These are phyloP conservation scores for Coenobita brevimanus DNA, from an alignment of 1,140 invertebrate genomes.

Conservation along the genomic window DNA sequence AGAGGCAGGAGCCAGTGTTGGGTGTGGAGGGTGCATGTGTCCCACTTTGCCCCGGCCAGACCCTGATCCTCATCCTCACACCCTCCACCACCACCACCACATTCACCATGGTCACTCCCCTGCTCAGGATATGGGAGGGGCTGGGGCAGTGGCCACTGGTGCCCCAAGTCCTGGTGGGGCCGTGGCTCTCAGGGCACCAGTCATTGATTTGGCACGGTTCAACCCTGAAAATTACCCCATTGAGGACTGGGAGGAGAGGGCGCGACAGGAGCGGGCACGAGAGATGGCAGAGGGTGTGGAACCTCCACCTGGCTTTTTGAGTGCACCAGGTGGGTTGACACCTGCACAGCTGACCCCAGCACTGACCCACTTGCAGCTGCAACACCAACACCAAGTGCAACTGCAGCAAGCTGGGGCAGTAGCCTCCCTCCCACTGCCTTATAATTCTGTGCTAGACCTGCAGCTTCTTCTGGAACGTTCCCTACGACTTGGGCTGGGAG, in stretches of 20 bases:
- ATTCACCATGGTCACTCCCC: neutral
- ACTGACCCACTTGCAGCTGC: conserved; percentile 47
- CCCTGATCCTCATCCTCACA: conserved; percentile 25
- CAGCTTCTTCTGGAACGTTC: conserved; percentile 62
- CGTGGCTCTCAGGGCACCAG: conserved; percentile 70
- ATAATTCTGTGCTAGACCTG: conserved; percentile 62
- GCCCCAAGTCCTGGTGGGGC: conserved; percentile 41
- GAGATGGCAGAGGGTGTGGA: conserved; percentile 87
- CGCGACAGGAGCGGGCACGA: conserved; percentile 80
- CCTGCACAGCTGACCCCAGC: neutral
- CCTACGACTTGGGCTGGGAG: conserved; percentile 69
- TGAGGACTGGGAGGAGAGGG: conserved; percentile 83
- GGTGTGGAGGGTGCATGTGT: conserved; percentile 61
- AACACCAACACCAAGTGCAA: conserved; percentile 54
- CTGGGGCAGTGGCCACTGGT: neutral
- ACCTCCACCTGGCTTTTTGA: conserved; percentile 70
- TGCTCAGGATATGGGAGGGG: conserved; percentile 1
- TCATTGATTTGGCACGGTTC: conserved; percentile 78
- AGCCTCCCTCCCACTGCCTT: conserved; percentile 24
- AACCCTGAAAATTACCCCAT: conserved; percentile 79
- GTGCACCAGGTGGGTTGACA: neutral
- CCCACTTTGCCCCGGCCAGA: conserved; percentile 46
- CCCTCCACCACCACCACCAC: conserved; percentile 53
- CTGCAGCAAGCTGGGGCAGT: conserved; percentile 48
- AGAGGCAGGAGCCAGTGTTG: conserved; percentile 33